These are phyloP conservation scores for Microcebus griseorufus DNA, from an alignment of 2,113 vertebrate genomes.

Conservation along the genomic window DNA sequence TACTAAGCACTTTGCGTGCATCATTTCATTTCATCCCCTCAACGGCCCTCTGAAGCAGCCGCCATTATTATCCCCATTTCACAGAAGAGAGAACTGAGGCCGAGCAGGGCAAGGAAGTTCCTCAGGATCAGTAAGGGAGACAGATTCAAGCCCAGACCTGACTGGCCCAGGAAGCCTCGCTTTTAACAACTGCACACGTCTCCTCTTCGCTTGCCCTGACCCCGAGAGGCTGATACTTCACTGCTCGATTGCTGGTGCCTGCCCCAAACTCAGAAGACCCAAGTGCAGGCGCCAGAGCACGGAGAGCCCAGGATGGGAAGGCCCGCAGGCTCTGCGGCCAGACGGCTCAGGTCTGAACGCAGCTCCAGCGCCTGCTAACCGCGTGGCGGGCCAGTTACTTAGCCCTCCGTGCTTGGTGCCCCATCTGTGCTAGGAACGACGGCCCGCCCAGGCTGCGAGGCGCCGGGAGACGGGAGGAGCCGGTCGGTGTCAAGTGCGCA, in stretches of 20 bases:
- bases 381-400: background rate
- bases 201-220: background rate
- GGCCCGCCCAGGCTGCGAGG: background rate
- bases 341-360: background rate
- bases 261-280: too few species aligned
- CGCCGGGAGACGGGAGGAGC: background rate
- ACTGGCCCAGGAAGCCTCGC: background rate
- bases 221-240: too few species aligned
- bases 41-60: background rate
- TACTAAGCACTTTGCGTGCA: background rate
- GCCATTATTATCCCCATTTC: background rate
- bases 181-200: background rate
- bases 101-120: background rate
- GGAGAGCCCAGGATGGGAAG: background rate
- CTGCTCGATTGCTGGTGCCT: background rate
- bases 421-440: fast-evolving
- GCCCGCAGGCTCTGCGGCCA: background rate
- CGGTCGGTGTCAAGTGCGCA: background rate
- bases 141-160: background rate
- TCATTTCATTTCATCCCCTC: background rate
- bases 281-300: background rate
- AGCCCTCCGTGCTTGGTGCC: background rate
- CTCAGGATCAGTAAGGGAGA: background rate
- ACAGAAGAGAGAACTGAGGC: background rate
- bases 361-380: fast-evolving